Base-by-base conservation (phyloP, 1,140 invertebrate species). In the Antheraea pernyi region DNA sequence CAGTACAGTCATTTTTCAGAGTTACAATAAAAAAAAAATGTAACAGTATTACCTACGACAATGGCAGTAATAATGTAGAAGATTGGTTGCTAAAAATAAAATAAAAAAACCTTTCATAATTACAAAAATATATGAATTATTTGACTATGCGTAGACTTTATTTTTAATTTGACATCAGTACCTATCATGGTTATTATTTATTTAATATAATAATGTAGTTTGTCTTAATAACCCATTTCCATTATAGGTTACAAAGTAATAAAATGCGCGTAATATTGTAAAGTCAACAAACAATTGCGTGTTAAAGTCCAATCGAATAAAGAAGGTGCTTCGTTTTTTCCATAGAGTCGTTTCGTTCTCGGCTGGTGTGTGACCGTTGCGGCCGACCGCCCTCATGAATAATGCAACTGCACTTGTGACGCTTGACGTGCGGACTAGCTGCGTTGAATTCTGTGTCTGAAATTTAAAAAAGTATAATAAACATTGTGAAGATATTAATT, bases 401-500 rank as follows among this genome's bases (percentile, higher is more conserved):
- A 75, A 84, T 80, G 76, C 75, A 81, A 74, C 36, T 74, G 67
- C 78, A 74, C 72, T 75, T 77, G 76, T 68, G 67, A 74, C 73
- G 46, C 9, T 53, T 13, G 16, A 53, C 46, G 46, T 53, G 60
- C 74, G 67, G 70, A 10, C 60, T 73, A 64, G n/a, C 39, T 68
- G 58, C 70, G 72, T 18, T 63, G 80, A 74, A 78, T 69, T 36
- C 65, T 67, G 16, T 4, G 13, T 7, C 10, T 19, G 13, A 59
- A 30, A 30, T 30, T 30, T 30, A 30, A 30, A 30, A n/a, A 42
- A 42, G 7, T 42, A 42, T 42, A n/a, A n/a, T n/a, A 11, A 42
- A 42, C 39, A 42, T 30, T 30, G 22, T 30, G 1, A 30, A 30
- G 4, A 30, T 42, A 7, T n/a, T n/a, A n/a, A n/a, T n/a, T n/a